Evolutionary conservation across 2,797 vertebrate species (phyloP).

Genomic region (Halcyon leucocephala): DNA sequence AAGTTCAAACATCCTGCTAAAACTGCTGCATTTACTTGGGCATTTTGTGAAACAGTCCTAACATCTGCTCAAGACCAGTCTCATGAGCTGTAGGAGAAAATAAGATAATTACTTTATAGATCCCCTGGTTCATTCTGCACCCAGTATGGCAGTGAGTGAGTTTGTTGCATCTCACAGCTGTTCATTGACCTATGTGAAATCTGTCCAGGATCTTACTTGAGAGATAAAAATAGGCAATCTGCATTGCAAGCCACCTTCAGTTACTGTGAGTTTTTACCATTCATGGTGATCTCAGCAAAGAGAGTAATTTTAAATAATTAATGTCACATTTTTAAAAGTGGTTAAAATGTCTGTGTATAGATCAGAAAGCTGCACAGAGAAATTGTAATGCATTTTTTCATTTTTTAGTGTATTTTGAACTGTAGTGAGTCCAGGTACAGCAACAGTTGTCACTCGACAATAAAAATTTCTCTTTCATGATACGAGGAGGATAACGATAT

Average conservation of each 20-base stretch:
- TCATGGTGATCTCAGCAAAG: slow-evolving; percentile 53
- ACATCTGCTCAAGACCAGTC: slow-evolving; percentile 35
- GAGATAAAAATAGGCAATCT: slow-evolving; percentile 65
- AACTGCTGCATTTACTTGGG: not conserved
- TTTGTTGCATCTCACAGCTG: slow-evolving; percentile 51
- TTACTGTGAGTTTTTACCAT: slow-evolving; percentile 47
- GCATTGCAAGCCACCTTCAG: slow-evolving; percentile 47
- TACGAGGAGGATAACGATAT: not conserved
- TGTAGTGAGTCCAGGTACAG: not conserved
- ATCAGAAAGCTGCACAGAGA: not conserved
- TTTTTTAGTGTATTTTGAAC: not conserved
- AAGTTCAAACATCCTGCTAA: not conserved
- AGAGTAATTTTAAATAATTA: slow-evolving; percentile 18
- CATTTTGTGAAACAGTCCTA: slow-evolving; percentile 26
- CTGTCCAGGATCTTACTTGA: slow-evolving; percentile 56
- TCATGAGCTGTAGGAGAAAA: slow-evolving; percentile 13
- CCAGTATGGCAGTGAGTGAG: slow-evolving; percentile 1
- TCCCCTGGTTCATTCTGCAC: not conserved
- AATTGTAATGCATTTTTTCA: not conserved
- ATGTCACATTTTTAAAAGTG: not conserved
- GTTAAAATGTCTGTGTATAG: not conserved
- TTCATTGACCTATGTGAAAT: slow-evolving; percentile 57
- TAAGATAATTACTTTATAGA: slow-evolving; percentile 44
- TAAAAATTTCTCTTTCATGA: not conserved
- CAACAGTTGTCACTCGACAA: not conserved